phyloP scores from a whole-genome alignment of 2,797 vertebrate genomes.

The Malurus leucopterus region DNA sequence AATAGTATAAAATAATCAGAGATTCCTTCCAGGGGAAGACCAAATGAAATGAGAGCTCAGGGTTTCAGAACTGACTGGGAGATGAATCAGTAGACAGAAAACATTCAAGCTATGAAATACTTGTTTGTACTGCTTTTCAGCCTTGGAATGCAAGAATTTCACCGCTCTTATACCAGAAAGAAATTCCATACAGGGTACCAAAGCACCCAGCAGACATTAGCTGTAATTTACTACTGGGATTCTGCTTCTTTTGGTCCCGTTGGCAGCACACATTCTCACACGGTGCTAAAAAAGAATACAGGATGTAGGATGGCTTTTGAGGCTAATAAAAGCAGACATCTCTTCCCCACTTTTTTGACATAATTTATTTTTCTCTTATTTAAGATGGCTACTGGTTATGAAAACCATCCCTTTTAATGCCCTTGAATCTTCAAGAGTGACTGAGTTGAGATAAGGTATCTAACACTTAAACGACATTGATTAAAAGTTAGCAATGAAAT shows the following conservation, averaged over 20 bases:
- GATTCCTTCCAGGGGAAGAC: neutral
- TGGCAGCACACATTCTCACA: neutral
- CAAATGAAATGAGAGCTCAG: neutral
- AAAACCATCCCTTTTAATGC: neutral
- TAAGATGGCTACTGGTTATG: neutral
- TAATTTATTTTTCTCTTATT: neutral
- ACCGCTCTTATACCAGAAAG: neutral
- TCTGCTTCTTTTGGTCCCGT: neutral
- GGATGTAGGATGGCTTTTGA: neutral
- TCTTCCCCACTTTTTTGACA: neutral
- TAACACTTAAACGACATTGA: neutral
- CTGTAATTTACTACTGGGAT: neutral
- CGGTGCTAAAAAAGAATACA: neutral
- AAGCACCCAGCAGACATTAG: neutral
- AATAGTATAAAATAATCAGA: neutral
- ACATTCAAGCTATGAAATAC: neutral
- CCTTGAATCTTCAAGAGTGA: neutral
- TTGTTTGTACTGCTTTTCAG: neutral
- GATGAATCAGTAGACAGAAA: neutral
- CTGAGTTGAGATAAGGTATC: neutral
- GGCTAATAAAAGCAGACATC: neutral
- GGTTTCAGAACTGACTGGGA: constrained; percentile 9
- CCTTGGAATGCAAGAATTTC: neutral
- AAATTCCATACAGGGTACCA: neutral
- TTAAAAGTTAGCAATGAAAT: neutral